Conservation (phyloP, 2,113 vertebrate genomes). For the Ursus arctos region DNA sequence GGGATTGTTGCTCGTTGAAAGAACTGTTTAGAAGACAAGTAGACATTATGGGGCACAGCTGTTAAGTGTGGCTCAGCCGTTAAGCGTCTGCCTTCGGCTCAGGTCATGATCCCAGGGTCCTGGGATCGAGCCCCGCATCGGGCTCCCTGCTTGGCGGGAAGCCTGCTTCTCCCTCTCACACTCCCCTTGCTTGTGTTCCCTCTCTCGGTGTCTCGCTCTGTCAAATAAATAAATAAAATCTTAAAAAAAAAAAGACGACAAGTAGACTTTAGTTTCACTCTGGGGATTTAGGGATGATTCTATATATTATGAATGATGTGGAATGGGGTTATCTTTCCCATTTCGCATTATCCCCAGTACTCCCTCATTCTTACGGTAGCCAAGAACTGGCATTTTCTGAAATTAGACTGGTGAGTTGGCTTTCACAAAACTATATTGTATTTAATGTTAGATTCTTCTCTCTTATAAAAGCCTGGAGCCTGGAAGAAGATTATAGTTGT, state of each 20-base stretch:
- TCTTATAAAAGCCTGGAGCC: background rate
- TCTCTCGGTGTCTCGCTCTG: too few species aligned
- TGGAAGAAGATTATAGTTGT: slow-evolving; percentile 15
- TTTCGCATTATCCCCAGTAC: background rate
- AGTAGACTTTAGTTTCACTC: background rate
- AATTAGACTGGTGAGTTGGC: background rate
- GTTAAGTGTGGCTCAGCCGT: too few species aligned
- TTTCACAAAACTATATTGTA: background rate
- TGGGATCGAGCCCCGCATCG: too few species aligned
- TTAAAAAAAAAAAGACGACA: background rate
- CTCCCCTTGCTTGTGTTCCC: too few species aligned
- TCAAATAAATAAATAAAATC: too few species aligned
- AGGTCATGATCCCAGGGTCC: too few species aligned
- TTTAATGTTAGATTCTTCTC: slow-evolving; percentile 32
- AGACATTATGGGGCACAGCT: background rate
- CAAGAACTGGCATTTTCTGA: background rate
- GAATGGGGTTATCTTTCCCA: background rate
- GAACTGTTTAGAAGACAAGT: background rate
- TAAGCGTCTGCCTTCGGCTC: too few species aligned
- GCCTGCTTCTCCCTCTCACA: too few species aligned
- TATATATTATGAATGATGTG: background rate
- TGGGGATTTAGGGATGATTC: background rate
- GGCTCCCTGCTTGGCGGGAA: too few species aligned
- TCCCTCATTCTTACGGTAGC: background rate
- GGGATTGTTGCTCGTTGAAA: background rate